Evolutionary conservation across 1,140 invertebrate species (phyloP), one percentile per base, ranked within the genome.

Genomic region (Ips nitidus): DNA sequence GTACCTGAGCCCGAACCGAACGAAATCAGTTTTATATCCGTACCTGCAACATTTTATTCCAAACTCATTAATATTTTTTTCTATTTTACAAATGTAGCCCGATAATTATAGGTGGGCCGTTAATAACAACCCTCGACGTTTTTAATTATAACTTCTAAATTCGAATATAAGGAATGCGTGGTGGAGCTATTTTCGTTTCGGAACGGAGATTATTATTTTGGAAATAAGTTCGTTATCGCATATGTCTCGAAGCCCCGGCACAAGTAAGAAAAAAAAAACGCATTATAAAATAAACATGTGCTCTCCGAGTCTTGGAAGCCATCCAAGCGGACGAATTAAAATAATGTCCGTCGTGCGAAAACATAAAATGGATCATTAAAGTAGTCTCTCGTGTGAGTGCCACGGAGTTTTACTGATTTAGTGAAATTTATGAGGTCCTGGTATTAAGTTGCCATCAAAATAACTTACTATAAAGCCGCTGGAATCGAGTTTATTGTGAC

Each of bases 321-420:
- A 71, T 77, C 79, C 79, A 79, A 77, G 73, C 67, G 70, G 71
- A 76, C 75, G 77, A 78, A 79, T 79, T 79, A 79, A 79, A 80
- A 80, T 80, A 79, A 80, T 79, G 76, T 80, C 76, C 72, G 76
- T 79, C 79, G 78, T 77, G 78, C 79, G 74, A 78, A 79, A 78
- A 77, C 78, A 80, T 80, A 80, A 80, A 80, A 78, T 74, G 78
- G 75, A 78, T 78, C 78, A 79, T 79, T 78, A 80, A 80, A 79
- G 74, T 77, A 78, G 75, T 76, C 77, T 73, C 76, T 76, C 75
- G 74, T 77, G 68, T 75, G 74, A 74, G 72, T 75, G 74, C 74
- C 74, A 75, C 71, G 41, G 66, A 74, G 68, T 73, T 74, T 75
- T 76, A 76, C 74, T 73, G 71, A 74, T 74, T 75, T 74, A 74